A percentile compares a stretch with the other conserved stretches of the same genome.
Conservation (phyloP, 2,113 vertebrate genomes). For the Polyodon spathula region DNA sequence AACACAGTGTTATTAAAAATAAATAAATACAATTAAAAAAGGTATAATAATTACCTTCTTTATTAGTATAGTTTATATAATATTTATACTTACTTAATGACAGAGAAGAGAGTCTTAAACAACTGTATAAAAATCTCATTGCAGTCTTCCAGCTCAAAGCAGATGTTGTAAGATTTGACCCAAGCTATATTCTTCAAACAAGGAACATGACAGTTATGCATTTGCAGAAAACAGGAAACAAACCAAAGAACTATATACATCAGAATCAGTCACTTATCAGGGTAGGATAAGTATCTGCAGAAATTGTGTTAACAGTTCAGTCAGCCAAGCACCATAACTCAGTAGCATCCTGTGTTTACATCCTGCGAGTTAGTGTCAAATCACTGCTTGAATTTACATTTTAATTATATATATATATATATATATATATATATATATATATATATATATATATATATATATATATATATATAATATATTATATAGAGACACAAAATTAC, state of each 20-base stretch:
- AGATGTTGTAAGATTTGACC: conserved; percentile 99
- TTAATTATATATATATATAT: not conserved
- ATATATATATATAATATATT: too few relatives aligned
- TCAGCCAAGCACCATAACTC: too few relatives aligned
- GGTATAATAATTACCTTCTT: not conserved
- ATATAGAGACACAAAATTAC: too few relatives aligned
- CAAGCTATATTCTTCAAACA: conserved; percentile 89
- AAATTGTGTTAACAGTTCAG: too few relatives aligned
- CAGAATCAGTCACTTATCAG: too few relatives aligned
- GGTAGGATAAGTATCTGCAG: too few relatives aligned
- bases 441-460: not conserved
- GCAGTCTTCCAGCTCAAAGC: conserved; percentile 98
- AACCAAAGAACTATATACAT: conserved; percentile 24
- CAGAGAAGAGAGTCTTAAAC: conserved; percentile 97
- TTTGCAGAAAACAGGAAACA: conserved; percentile 23
- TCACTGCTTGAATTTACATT: not conserved
- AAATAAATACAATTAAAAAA: not conserved
- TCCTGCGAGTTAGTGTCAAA: too few relatives aligned
- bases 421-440: not conserved
- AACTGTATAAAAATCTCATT: conserved; percentile 99
- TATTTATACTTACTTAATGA: conserved; percentile 87
- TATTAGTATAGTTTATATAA: too few relatives aligned
- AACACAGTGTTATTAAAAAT: conserved; percentile 27
- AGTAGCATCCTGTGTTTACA: too few relatives aligned
- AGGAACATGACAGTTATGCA: not conserved